These are phyloP conservation scores for Chaetodon trifascialis DNA, from an alignment of 2,113 vertebrate species.

Conservation along the genomic window DNA sequence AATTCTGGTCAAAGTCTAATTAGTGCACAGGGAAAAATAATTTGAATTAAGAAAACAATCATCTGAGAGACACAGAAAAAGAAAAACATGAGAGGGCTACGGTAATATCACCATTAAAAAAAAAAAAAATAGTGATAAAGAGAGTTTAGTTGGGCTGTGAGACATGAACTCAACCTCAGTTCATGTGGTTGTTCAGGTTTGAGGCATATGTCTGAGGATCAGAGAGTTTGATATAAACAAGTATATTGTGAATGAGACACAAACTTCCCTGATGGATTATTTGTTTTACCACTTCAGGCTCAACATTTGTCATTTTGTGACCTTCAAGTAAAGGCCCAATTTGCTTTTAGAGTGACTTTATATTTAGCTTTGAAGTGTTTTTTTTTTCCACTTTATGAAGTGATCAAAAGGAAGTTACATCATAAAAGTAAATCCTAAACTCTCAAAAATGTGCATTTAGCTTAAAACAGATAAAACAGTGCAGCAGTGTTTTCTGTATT, in stretches of 20 bases:
- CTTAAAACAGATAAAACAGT: too few relatives aligned
- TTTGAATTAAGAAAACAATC: background rate
- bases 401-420: too few relatives aligned
- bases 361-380: too few relatives aligned
- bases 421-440: background rate
- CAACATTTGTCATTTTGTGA: background rate
- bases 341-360: background rate
- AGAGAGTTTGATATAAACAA: background rate
- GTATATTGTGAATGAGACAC: background rate
- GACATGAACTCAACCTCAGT: background rate
- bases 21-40: background rate
- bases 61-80: background rate
- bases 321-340: background rate
- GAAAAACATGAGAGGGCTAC: background rate
- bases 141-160: background rate
- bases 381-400: too few relatives aligned
- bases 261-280: background rate
- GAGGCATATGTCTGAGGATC: too few relatives aligned
- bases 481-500: too few relatives aligned
- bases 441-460: background rate
- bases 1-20: conserved; percentile 9
- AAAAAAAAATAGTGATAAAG: too few relatives aligned
- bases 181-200: background rate
- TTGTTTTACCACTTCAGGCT: background rate
- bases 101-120: background rate